Base-by-base conservation (phyloP, 2,113 vertebrate genomes). In the Tachuris rubrigastra region DNA sequence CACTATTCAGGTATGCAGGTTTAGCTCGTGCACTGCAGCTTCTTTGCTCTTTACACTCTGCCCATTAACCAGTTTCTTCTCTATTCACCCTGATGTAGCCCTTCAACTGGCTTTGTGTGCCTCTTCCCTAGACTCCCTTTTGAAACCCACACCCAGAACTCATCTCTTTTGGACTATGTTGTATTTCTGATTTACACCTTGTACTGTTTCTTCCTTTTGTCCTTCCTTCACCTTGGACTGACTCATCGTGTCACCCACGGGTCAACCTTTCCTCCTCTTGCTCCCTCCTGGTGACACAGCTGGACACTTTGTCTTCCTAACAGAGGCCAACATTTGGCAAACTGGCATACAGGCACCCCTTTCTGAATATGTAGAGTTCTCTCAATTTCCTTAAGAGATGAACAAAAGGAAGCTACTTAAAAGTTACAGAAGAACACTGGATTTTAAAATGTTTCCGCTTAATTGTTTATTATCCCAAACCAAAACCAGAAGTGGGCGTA, bases 401-500 rank as follows among this genome's bases (percentile, higher is more conserved):
- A 90, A 86, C 83, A 80, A 90, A 91, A 78, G 46, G 71, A 96
- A 95, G 80, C 47, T 85, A 90, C 87, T 94, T 80, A 76, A 53
- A 75, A 92, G 75, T 68, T 83, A 72, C 58, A 95, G 49, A 89
- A 1, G n/a, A 92, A 81, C 82, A 52, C 9, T 83, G 22, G 71
- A 92, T 83, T 94, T 97, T 88, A 74, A 74, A 80, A 95, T 74
- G 72, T 80, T 94, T 95, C 82, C 3, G 1, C 67, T 90, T 74
- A 80, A 88, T 88, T 95, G 82, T 91, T 97, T 96, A 93, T 85
- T 90, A 96, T 90, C 66, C 78, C 72, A 94, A 95, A 85, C 41
- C 81, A 87, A 69, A 96, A 80, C 67, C 72, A 93, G 72, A 96
- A 93, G 55, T 85, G 67, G 75, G 78, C 0, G 3, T 74, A 77